A percentile compares a stretch with the other conserved stretches of the same genome.
These are phyloP conservation scores for Diglossa brunneiventris DNA, from an alignment of 2,113 vertebrate species.

Conservation along the genomic window DNA sequence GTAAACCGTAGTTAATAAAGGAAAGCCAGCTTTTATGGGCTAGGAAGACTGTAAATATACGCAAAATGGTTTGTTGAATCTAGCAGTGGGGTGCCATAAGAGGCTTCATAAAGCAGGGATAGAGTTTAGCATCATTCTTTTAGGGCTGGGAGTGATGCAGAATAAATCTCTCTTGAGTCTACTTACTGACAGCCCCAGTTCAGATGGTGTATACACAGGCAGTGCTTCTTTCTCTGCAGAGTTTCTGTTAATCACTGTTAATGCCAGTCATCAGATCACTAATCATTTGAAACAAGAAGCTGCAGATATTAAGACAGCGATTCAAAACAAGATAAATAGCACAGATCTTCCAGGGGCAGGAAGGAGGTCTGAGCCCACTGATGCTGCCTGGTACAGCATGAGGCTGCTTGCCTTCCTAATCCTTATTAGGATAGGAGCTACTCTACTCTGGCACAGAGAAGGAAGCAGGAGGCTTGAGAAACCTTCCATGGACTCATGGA, in stretches of 20 bases:
- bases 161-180: conserved; percentile 47
- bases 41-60: conserved; percentile 62
- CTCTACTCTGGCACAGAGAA: neutral
- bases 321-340: conserved; percentile 25
- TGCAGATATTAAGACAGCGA: conserved; percentile 27
- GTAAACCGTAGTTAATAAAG: conserved; percentile 65
- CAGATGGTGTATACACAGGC: neutral
- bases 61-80: conserved; percentile 70
- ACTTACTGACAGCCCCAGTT: neutral
- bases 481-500: neutral
- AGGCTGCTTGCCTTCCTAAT: neutral
- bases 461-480: neutral
- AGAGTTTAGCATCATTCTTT: conserved; percentile 40
- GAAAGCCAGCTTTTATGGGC: conserved; percentile 59
- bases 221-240: neutral
- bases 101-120: conserved; percentile 57
- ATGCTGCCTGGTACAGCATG: neutral
- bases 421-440: neutral
- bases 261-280: conserved; percentile 37
- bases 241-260: conserved; percentile 25
- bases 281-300: conserved; percentile 54
- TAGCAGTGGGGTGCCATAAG: conserved; percentile 62
- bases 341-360: neutral
- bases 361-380: neutral
- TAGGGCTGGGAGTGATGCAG: conserved; percentile 14